These are phyloP conservation scores for Camponotus pennsylvanicus DNA, from an alignment of 1,140 invertebrate genomes.

Conservation along the genomic window DNA sequence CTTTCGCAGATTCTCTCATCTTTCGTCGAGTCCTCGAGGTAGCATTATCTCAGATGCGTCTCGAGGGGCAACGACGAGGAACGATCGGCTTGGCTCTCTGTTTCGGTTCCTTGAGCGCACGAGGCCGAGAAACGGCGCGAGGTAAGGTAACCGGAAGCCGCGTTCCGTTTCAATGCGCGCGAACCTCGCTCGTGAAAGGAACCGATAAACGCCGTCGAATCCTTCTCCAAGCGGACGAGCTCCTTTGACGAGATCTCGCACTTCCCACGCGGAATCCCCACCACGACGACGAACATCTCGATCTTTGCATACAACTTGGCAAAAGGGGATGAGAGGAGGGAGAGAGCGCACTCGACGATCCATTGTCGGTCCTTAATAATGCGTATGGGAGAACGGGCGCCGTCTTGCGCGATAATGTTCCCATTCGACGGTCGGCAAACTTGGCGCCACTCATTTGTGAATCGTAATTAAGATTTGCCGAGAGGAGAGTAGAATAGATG, in stretches of 20 bases:
- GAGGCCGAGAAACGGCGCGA: slow-evolving; percentile 59
- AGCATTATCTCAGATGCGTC: slow-evolving; percentile 51
- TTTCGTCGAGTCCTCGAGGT: slow-evolving; percentile 37
- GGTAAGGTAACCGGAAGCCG: slow-evolving; percentile 67
- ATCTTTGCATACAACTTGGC: slow-evolving; percentile 38
- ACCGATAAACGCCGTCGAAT: slow-evolving; percentile 69
- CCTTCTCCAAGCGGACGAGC: slow-evolving; percentile 58
- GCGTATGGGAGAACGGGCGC: neutral
- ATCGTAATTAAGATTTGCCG: slow-evolving; percentile 50
- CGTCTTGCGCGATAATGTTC: slow-evolving; percentile 2
- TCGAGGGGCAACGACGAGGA: slow-evolving; percentile 17
- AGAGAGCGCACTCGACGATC: neutral
- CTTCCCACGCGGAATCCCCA: slow-evolving; percentile 5
- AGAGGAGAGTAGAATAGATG: slow-evolving; percentile 17
- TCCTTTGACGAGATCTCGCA: slow-evolving; percentile 63
- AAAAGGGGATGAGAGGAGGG: neutral
- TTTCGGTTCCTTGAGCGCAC: slow-evolving; percentile 59
- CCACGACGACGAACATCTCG: slow-evolving; percentile 12
- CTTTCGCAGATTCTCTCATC: neutral
- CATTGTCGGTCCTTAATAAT: slow-evolving; percentile 16
- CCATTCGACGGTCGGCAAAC: slow-evolving; percentile 37
- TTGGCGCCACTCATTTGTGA: slow-evolving; percentile 42
- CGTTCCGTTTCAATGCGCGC: slow-evolving; percentile 73
- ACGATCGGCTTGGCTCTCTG: slow-evolving; percentile 38
- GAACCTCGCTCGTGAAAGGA: slow-evolving; percentile 75